Evolutionary conservation across 1,140 invertebrate species (phyloP), one percentile per base, ranked within the genome.

Genomic region (Sinella curviseta): DNA sequence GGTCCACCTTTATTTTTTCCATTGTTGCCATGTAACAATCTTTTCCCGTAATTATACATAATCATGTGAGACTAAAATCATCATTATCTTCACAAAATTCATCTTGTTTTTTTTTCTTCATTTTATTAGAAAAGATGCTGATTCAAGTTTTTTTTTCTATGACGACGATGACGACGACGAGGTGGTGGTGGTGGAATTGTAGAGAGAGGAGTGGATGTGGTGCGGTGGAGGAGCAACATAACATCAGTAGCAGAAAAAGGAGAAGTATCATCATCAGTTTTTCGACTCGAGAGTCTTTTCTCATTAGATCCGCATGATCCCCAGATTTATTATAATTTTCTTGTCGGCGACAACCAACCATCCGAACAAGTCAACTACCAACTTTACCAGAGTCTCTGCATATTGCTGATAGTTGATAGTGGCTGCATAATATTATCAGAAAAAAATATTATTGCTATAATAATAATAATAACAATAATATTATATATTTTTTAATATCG

Each of bases 231-330:
- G n/a, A n/a, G n/a, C n/a, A n/a, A n/a, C n/a, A n/a, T n/a, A n/a
- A n/a, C n/a, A n/a, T n/a, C n/a, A n/a, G n/a, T n/a, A n/a, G n/a
- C n/a, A n/a, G n/a, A n/a, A n/a, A 48, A 8, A 48, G 39, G 8
- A 20, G 8, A 12, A 48, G 39, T 20, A 48, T 12, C 39, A 48
- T 48, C 20, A 48, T 48, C 39, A 8, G 39, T 48, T 48, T 48
- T 48, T 48, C 39, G 39, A 12, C 33, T 33, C 26, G 16, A 12
- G 16, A 1, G 28, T 30, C 24, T 70, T 70, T n/a, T 79, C 78
- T 79, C 78, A 79, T 79, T 79, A 79, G 78, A 79, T 79, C 78
- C 78, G 78, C 78, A 79, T 79, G 78, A 79, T 76, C 74, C 75
- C 60, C 57, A 57, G 57, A 79, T 79, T 79, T 79, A 77, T 39